phyloP scores from a whole-genome alignment of 2,113 vertebrate genomes.

The Andinoacara biseriatus region DNA sequence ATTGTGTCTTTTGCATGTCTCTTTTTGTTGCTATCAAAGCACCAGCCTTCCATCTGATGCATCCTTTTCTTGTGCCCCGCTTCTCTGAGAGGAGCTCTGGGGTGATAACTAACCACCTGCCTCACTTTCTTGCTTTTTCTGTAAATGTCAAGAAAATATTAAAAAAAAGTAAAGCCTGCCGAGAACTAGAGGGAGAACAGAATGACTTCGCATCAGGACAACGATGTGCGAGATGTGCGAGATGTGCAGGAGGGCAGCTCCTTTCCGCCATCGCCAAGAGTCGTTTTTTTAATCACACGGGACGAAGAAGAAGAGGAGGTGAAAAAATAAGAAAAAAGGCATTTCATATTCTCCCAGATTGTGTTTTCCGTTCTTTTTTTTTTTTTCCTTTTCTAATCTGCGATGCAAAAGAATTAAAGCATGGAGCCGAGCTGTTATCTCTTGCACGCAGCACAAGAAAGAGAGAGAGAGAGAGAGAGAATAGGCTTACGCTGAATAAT shows the following conservation, averaged over 20 bases:
- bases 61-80: background rate
- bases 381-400: slow-evolving; percentile 65
- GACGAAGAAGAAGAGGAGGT: slow-evolving; percentile 26
- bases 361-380: slow-evolving; percentile 28
- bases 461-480: slow-evolving; percentile 46
- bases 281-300: slow-evolving; percentile 15
- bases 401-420: slow-evolving; percentile 76
- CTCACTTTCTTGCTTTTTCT: background rate
- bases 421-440: slow-evolving; percentile 70
- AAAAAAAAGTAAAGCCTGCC: background rate
- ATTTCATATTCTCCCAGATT: slow-evolving; percentile 52
- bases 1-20: background rate
- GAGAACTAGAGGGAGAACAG: background rate
- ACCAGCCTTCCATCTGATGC: slow-evolving; percentile 10
- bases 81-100: slow-evolving; percentile 13
- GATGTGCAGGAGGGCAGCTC: background rate
- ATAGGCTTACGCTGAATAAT: slow-evolving; percentile 73
- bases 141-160: slow-evolving; percentile 31
- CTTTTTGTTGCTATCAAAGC: slow-evolving; percentile 40
- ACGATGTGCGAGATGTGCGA: background rate
- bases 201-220: slow-evolving; percentile 30
- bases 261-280: background rate
- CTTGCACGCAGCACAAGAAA: slow-evolving; percentile 51
- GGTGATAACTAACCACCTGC: slow-evolving; percentile 20
- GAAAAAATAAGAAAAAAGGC: slow-evolving; percentile 43